Base-by-base conservation (phyloP, 2,797 vertebrate species). In the Hozukius guyotensis region DNA sequence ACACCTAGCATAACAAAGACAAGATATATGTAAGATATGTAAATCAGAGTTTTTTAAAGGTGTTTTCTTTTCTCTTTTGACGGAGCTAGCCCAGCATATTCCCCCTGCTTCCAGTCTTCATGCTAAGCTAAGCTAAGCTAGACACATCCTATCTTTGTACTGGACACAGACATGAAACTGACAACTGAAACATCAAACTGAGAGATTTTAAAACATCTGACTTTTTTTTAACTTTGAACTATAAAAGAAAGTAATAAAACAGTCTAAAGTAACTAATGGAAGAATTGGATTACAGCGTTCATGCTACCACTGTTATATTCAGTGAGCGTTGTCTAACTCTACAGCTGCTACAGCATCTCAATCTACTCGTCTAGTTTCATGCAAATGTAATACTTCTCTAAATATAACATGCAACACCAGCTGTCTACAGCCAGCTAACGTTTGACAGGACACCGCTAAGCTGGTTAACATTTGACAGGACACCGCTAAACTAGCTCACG, bases 341-440 rank as follows among this genome's bases (percentile, higher is more conserved):
- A 62, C 18, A 49, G 67, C 57, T 52, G 65, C 74, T 77, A 56
- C 60, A 22, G 22, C 4, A 0, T 31, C 55, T 65, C 16, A 27
- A 76, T 4, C 75, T 81, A 36, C 78, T 60, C 24, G 2, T 8
- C 52, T 61, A 22, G 3, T 29, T 3, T 70, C 80, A 87, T 88
- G 88, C 82, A 71, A 29, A 72, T 8, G 0, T 12, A 2, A 70
- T 42, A 68, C 34, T 3, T 63, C 6, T 55, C 25, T 64, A 75
- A 68, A 53, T 31, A 63, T 64, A 80, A 71, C 84, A 90, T 87
- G 77, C 82, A 65, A 68, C 78, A 73, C 38, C 55, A 22, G 32
- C 14, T 4, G 16, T 20, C 36, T 32, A 46, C 9, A 31, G 10
- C 24, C 25, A 20, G 36, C 16, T 65, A 12, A 65, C 38, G 5